phyloP scores from a whole-genome alignment of 2,113 vertebrate species.

The Morone chrysops region DNA sequence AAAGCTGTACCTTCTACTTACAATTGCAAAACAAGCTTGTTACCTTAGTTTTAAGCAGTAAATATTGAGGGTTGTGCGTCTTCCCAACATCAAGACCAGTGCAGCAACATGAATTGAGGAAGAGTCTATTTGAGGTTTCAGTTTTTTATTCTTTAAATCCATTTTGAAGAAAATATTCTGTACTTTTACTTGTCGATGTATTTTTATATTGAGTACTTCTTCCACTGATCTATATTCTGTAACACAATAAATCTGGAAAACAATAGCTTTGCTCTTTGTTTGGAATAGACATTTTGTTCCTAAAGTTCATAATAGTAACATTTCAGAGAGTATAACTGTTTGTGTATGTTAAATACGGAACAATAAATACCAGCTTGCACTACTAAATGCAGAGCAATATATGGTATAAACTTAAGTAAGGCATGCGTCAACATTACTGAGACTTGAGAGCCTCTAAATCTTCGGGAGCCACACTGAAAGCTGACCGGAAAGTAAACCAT shows the following conservation, averaged over 20 bases:
- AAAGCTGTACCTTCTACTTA: no score
- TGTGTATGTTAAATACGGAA: no score
- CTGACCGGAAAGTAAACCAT: constrained; percentile 28
- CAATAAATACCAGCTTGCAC: no score
- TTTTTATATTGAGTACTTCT: neutral
- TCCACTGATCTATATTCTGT: neutral
- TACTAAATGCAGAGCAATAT: neutral
- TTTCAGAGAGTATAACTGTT: neutral
- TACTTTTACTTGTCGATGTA: neutral
- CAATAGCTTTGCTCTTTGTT: no score
- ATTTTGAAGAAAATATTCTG: neutral
- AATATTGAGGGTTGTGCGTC: no score
- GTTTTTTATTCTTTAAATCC: neutral
- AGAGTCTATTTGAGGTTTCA: no score
- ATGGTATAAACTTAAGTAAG: neutral
- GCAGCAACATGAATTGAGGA: no score
- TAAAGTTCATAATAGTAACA: neutral
- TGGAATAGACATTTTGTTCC: neutral
- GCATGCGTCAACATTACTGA: constrained; percentile 10
- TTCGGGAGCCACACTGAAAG: neutral
- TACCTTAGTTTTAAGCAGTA: no score
- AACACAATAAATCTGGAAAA: neutral
- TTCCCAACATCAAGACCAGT: no score
- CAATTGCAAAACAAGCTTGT: no score
- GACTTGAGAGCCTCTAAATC: constrained; percentile 2